These are phyloP conservation scores for Entosphenus tridentatus DNA, from an alignment of 2,113 vertebrate species.

Conservation along the genomic window DNA sequence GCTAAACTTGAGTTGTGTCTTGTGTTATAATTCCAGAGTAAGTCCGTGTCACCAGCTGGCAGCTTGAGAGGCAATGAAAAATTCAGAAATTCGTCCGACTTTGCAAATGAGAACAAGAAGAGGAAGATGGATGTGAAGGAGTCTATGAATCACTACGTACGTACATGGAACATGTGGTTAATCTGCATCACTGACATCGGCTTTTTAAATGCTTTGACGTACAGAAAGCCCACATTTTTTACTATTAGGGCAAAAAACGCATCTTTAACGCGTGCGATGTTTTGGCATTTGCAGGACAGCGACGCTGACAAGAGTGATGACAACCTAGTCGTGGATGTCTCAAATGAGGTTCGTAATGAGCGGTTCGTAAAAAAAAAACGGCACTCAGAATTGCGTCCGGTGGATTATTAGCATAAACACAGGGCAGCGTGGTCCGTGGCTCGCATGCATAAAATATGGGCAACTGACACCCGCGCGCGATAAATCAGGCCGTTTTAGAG, in stretches of 20 bases:
- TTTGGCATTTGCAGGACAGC: constrained; percentile 27
- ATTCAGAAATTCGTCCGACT: constrained; percentile 63
- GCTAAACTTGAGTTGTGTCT: too few relatives aligned
- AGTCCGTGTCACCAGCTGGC: constrained; percentile 71
- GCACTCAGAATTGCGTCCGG: not conserved
- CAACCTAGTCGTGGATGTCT: constrained; percentile 52
- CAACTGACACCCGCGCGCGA: too few relatives aligned
- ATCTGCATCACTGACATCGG: too few relatives aligned
- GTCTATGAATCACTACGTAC: constrained; percentile 55
- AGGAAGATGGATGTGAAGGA: constrained; percentile 86
- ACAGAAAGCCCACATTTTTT: too few relatives aligned
- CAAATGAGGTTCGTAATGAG: constrained; percentile 35
- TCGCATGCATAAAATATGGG: too few relatives aligned
- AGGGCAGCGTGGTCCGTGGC: too few relatives aligned
- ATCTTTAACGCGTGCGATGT: not conserved
- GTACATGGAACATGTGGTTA: constrained; percentile 14
- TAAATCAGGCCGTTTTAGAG: too few relatives aligned
- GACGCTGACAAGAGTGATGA: constrained; percentile 52
- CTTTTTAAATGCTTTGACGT: too few relatives aligned
- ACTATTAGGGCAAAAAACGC: too few relatives aligned
- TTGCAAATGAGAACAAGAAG: constrained; percentile 79
- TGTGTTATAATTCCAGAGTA: constrained; percentile 32
- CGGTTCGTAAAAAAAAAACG: not conserved
- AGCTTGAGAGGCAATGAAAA: constrained; percentile 74
- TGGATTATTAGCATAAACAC: too few relatives aligned